Base-by-base conservation (phyloP, 2,113 vertebrate genomes). In the Diphyllodes magnificus region DNA sequence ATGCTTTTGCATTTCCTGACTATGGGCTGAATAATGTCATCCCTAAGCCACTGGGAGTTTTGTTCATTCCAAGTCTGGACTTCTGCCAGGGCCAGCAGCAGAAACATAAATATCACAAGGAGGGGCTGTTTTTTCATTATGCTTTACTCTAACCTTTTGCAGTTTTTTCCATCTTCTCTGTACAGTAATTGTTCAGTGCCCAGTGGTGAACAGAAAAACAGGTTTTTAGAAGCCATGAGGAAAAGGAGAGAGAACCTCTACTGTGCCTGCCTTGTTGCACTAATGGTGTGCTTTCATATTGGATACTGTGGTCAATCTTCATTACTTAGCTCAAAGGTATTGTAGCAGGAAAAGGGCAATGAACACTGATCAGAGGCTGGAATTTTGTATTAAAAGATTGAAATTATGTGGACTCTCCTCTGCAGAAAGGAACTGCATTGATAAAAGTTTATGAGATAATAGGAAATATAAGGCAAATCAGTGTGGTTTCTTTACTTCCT, bases 101-200 rank as follows among this genome's bases (percentile, higher is more conserved):
- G 88, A 94, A 97, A 96, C 57, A 92, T 68, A 96, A 97, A 94
- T 97, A 95, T 96, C 92, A 91, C 88, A 95, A 91, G 95, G 96
- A 94, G 93, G 61, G 90, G 90, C 82, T 93, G 79, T 33, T 86
- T 90, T 84, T 92, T 94, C 90, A 57, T 92, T 86, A 83, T 90
- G 60, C 85, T 95, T 93, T 89, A 68, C 54, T 94, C 72, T 71
- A 97, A 96, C 83, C 80, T 96, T 93, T 89, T 89, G 61, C 96
- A 71, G 11, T 85, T 93, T 93, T 96, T 96, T 96, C 90, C 92
- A 33, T 96, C 92, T 78, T 56, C 77, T 90, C 80, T 94, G 57
- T 72, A n/a, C 61, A 84, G 60, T 57, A 79, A 88, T 95, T 96
- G 56, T 92, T 91, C 72, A 30, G 80, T 90, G 64, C 82, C 51